Evolutionary conservation across 2,113 vertebrate species (phyloP), one percentile per base, ranked within the genome.

Genomic region (Callionymus lyra): DNA sequence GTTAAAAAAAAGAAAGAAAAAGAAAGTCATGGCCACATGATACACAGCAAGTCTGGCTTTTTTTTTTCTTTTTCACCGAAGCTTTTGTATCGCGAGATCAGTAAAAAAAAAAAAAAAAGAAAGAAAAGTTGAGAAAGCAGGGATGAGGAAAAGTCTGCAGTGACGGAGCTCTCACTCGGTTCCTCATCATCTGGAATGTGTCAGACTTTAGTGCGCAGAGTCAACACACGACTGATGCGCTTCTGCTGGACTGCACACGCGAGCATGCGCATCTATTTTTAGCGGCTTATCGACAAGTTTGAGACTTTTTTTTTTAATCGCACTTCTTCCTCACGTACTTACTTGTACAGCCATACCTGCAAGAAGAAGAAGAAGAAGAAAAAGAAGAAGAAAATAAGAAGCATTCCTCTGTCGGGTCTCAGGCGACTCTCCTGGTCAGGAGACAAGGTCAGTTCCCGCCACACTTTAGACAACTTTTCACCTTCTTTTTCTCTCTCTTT

Each of bases 71-170:
- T 68, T 71, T 36, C 55, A 13, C 53, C 51, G 47, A 19, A 32
- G 42, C 68, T 61, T 72, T 69, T 72, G 55, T 84, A 82, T 83
- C 79, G 82, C 75, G 76, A 82, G 83, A 83, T 27, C 70, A 68
- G 54, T 37, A 52, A 50, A 52, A 56, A 67, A 52, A 50, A 52
- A 56, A 67, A n/a, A n/a, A n/a, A n/a, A n/a, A n/a, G n/a, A n/a
- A n/a, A n/a, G n/a, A n/a, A n/a, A 72, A 70, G 60, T 70, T 63
- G 59, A 67, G 57, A 47, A 59, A 59, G n/a, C 21, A 74, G 72
- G 63, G 75, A 81, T 76, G 72, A 74, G 70, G 77, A 72, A 73
- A 69, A 60, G 59, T 67, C n/a, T 47, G 46, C 60, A 12, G 54
- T 46, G 63, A 63, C 65, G 61, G 58, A 59, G 58, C 53, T 38